Base-by-base conservation (phyloP, 2,797 vertebrate genomes). In the Sebastes diaconus region DNA sequence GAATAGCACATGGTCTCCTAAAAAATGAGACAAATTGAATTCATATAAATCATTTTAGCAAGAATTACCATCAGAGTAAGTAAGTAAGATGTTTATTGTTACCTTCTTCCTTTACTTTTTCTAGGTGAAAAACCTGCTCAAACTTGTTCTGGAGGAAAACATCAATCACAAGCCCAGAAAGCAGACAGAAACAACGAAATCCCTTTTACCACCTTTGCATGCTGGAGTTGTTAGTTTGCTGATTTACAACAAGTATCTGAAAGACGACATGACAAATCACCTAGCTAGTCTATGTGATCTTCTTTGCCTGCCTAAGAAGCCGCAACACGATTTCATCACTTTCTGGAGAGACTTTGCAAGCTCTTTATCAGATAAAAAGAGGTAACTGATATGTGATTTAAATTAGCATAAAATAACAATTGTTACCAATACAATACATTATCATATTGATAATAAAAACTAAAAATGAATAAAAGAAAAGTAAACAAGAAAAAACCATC, bases 141-240 rank as follows among this genome's bases (percentile, higher is more conserved):
- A 12, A 68, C 0, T 0, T 8, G 50, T 58, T 65, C 39, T 90
- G 0, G 50, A 84, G 10, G 39, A 79, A 34, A 34, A 0, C 32
- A 34, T 34, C 32, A 34, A 34, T 64, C 1, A 4, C 3, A 16
- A 16, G 3, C 0, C 24, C 34, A 30, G 16, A 8, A 55, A 11
- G 7, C 3, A 16, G 0, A 52, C n/a, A 20, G 46, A 25, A 59
- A 60, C 8, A 13, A 8, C 2, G 2, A 8, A 68, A 16, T 11
- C 1, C n/a, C 3, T 16, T 3, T 32, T 68, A 32, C 1, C 24
- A 4, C 16, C 54, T 46, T 58, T 87, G 14, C 74, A 77, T 64
- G 52, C 59, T 0, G 88, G 88, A 46, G 29, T 90, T 18, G 75
- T 82, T 20, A 8, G 54, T 57, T 50, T 90, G 70, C 59, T 86